Conservation (phyloP, 2,888 invertebrate species). For the Nephrotoma guestfalica region DNA sequence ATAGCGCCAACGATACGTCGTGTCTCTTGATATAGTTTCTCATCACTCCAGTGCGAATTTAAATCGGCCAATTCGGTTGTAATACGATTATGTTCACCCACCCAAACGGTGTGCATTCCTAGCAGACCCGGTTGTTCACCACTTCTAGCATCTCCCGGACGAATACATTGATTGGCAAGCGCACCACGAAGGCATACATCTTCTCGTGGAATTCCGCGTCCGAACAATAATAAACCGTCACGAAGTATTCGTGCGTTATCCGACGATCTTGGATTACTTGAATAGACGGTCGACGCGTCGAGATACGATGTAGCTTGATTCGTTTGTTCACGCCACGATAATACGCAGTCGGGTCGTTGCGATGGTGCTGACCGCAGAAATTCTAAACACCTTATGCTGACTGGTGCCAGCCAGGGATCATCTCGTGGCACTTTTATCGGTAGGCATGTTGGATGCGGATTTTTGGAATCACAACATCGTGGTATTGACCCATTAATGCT, state of each 20-base stretch:
- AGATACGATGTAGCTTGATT: conserved; percentile 71
- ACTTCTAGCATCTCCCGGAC: conserved; percentile 62
- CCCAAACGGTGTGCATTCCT: conserved; percentile 32
- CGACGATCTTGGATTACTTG: conserved; percentile 56
- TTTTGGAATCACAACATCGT: conserved; percentile 46
- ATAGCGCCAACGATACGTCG: conserved; percentile 67
- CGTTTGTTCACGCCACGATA: conserved; percentile 73
- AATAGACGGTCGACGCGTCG: conserved; percentile 71
- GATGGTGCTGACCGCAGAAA: conserved; percentile 72
- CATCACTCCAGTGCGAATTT: conserved; percentile 81
- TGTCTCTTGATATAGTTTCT: conserved; percentile 72
- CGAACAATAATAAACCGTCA: conserved; percentile 52
- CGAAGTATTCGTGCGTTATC: conserved; percentile 61
- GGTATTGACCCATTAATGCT: conserved; percentile 62
- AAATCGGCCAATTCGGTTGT: conserved; percentile 53
- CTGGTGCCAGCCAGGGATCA: conserved; percentile 57
- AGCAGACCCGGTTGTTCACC: conserved; percentile 59
- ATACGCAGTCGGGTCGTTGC: conserved; percentile 59
- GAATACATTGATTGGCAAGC: conserved; percentile 58
- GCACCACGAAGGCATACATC: conserved; percentile 59
- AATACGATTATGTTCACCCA: conserved; percentile 42
- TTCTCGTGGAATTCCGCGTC: conserved; percentile 48
- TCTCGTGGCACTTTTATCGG: conserved; percentile 59
- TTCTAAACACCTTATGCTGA: conserved; percentile 63
- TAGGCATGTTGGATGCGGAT: conserved; percentile 71